A percentile compares a stretch with the other conserved stretches of the same genome.
Conservation (phyloP, 2,797 vertebrate genomes). For the Acrossocheilus wenchowensis region DNA sequence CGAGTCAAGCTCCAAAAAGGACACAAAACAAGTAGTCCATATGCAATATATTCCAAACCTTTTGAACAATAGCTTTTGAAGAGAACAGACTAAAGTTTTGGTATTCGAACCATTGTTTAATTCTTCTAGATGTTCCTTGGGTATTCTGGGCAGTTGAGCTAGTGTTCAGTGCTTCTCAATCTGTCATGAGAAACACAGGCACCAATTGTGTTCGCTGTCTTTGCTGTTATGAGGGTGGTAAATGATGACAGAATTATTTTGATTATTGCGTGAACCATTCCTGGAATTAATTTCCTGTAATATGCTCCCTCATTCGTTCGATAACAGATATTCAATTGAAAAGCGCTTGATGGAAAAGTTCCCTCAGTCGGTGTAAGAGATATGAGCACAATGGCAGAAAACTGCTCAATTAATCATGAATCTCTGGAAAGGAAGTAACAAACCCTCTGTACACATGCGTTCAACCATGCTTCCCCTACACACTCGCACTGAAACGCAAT, state of each 20-base stretch:
- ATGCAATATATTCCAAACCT: too few species aligned
- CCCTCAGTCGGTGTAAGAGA: neutral
- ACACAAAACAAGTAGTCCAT: too few species aligned
- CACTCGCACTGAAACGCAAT: neutral
- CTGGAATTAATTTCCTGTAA: neutral
- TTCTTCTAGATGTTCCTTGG: neutral
- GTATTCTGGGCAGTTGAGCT: neutral
- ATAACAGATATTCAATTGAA: neutral
- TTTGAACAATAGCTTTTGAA: neutral
- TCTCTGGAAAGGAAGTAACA: neutral
- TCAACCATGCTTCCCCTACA: neutral
- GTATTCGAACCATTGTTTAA: neutral
- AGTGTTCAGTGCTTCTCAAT: neutral
- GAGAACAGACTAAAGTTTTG: neutral
- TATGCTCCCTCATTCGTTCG: neutral
- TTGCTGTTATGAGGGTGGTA: neutral
- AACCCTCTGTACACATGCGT: neutral
- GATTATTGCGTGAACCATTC: neutral
- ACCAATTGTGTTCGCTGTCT: neutral
- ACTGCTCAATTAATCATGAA: conserved; percentile 18
- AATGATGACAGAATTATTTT: neutral
- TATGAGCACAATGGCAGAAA: neutral
- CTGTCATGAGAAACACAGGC: neutral
- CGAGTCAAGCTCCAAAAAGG: too few species aligned
- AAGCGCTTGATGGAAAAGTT: neutral